Percentiles rank a stretch among this genome's conserved stretches.
phyloP scores from a whole-genome alignment of 1,140 invertebrate genomes.

The Drosophila sp. region DNA sequence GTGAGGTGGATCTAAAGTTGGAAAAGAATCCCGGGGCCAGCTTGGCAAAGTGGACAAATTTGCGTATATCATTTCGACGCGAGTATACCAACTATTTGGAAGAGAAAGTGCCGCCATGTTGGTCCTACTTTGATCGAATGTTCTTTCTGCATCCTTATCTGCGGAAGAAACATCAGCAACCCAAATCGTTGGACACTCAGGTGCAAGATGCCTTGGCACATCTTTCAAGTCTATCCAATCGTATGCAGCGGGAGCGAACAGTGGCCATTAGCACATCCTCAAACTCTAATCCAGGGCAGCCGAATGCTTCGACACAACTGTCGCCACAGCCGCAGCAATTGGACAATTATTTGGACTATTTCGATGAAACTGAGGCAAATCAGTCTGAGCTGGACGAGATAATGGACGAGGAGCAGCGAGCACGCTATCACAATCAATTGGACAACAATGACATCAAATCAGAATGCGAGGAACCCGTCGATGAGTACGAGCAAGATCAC shows the following conservation, averaged over 20 bases:
- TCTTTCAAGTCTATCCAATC: constrained; percentile 66
- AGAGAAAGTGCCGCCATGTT: constrained; percentile 78
- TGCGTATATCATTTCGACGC: constrained; percentile 76
- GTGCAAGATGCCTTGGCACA: constrained; percentile 77
- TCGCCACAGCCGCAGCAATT: constrained; percentile 58
- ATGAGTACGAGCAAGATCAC: constrained; percentile 59
- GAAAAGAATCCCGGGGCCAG: constrained; percentile 82
- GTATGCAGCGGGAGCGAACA: constrained; percentile 71
- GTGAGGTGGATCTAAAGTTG: constrained; percentile 74
- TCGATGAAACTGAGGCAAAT: constrained; percentile 67
- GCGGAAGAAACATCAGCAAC: constrained; percentile 76
- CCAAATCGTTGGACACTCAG: constrained; percentile 73
- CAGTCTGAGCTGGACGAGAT: constrained; percentile 74
- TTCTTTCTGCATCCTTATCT: constrained; percentile 78
- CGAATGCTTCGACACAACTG: constrained; percentile 47
- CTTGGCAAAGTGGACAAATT: constrained; percentile 82
- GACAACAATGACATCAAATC: constrained; percentile 78
- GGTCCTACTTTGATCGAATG: constrained; percentile 82
- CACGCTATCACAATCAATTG: constrained; percentile 55
- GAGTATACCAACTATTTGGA: constrained; percentile 79
- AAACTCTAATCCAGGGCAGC: constrained; percentile 36
- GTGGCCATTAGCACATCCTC: constrained; percentile 33
- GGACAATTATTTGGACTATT: constrained; percentile 76
- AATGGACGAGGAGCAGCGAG: constrained; percentile 64
- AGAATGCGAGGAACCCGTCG: constrained; percentile 71